These are phyloP conservation scores for Elgaria multicarinata DNA, from an alignment of 2,113 vertebrate genomes.

Conservation along the genomic window DNA sequence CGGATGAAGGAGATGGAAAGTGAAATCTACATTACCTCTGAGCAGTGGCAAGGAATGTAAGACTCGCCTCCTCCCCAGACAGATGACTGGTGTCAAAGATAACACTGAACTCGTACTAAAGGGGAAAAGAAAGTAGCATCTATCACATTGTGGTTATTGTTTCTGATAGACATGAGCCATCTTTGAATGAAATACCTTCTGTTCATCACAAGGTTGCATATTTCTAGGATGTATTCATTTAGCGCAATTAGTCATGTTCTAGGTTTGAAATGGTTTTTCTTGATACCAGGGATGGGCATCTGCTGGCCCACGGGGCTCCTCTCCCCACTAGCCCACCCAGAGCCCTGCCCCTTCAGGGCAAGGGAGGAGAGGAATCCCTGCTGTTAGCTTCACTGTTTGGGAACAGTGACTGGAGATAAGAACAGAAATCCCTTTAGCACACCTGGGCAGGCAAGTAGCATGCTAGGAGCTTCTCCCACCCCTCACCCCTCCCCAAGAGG, in stretches of 20 bases:
- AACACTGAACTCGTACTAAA: constrained; percentile 92
- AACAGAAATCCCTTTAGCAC: too few species aligned
- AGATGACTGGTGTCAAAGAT: constrained; percentile 96
- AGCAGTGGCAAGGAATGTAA: constrained; percentile 89
- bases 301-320: too few species aligned
- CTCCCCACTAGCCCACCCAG: too few species aligned
- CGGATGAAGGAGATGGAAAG: background rate
- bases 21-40: constrained; percentile 83
- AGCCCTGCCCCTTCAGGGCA: too few species aligned
- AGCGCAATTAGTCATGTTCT: background rate
- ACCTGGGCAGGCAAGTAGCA: too few species aligned
- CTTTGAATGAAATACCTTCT: background rate
- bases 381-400: too few species aligned
- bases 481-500: too few species aligned
- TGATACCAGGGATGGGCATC: too few species aligned
- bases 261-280: background rate
- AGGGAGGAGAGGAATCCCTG: too few species aligned
- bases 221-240: background rate
- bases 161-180: background rate
- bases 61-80: constrained; percentile 87
- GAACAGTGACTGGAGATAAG: too few species aligned
- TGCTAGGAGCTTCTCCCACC: too few species aligned
- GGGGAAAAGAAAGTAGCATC: constrained; percentile 47
- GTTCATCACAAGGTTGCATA: background rate
- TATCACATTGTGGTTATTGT: constrained; percentile 4